A percentile compares a stretch with the other conserved stretches of the same genome.
Conservation (phyloP, 2,113 vertebrate genomes). For the Prionailurus bengalensis region DNA sequence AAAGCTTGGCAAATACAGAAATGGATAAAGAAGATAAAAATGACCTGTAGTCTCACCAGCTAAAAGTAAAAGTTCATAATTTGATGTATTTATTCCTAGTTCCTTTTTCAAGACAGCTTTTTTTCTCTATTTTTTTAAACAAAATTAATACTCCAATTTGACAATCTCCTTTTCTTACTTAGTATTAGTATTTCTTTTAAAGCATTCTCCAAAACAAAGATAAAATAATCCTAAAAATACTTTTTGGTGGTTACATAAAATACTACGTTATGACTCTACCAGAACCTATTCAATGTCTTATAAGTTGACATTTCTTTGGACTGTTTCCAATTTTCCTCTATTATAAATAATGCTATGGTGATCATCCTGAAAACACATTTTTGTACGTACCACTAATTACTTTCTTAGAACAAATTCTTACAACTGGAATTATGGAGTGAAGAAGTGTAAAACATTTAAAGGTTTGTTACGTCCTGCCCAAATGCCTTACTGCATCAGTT, state of each 20-base stretch:
- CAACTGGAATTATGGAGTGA: not conserved
- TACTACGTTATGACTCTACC: not conserved
- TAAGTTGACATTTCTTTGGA: not conserved
- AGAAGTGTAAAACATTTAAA: not conserved
- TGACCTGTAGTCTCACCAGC: not conserved
- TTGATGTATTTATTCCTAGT: constrained; percentile 1
- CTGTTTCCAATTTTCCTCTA: not conserved
- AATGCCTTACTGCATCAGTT: not conserved
- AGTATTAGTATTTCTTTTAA: not conserved
- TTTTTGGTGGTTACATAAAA: constrained; percentile 5
- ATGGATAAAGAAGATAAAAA: constrained; percentile 41
- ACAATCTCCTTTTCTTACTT: constrained; percentile 4
- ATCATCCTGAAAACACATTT: not conserved
- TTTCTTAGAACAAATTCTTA: constrained; percentile 22
- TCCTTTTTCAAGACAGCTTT: not conserved
- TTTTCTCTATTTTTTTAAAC: not conserved
- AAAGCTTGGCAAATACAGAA: constrained; percentile 40
- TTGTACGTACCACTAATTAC: not conserved
- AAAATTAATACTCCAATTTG: not conserved
- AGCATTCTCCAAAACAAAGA: constrained; percentile 23
- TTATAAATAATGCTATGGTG: not conserved
- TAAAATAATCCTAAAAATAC: not conserved
- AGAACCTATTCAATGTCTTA: constrained; percentile 40
- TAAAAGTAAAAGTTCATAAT: constrained; percentile 36
- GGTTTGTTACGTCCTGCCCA: not conserved